These are phyloP conservation scores for Eristalis intricaria DNA, from an alignment of 2,888 invertebrate species.

Conservation along the genomic window DNA sequence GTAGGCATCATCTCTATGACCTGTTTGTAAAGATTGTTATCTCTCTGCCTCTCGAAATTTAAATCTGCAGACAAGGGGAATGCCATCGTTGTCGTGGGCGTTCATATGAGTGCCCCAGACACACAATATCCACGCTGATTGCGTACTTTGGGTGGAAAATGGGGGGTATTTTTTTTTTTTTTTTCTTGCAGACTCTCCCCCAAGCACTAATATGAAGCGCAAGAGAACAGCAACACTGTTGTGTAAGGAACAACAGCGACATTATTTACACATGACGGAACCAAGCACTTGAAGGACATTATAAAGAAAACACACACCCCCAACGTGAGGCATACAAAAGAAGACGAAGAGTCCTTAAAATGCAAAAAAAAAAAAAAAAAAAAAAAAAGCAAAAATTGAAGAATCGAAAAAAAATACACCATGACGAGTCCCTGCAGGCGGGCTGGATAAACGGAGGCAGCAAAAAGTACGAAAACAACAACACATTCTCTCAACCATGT, in stretches of 20 bases:
- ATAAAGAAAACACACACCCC: conserved; percentile 73
- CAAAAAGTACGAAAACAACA: neutral
- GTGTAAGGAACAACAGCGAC: conserved; percentile 65
- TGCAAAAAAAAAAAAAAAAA: conserved; percentile 49
- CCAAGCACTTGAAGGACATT: conserved; percentile 74
- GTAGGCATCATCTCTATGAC: conserved; percentile 42
- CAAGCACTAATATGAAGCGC: conserved; percentile 18
- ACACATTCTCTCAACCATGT: neutral
- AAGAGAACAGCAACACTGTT: conserved; percentile 49
- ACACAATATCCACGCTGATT: conserved; percentile 62
- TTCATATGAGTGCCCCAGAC: conserved; percentile 56
- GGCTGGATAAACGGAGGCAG: conserved; percentile 43
- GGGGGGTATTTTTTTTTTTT: neutral
- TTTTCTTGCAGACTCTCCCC: neutral
- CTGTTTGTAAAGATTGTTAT: conserved; percentile 59
- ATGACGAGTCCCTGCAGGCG: conserved; percentile 55
- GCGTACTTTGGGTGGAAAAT: conserved; percentile 23
- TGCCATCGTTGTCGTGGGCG: conserved; percentile 33
- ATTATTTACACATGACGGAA: conserved; percentile 74
- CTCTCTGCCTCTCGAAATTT: conserved; percentile 43
- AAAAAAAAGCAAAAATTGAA: conserved; percentile 21
- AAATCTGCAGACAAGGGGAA: conserved; percentile 42
- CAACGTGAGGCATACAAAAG: conserved; percentile 56
- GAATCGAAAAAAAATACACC: conserved; percentile 25
- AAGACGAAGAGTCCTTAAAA: conserved; percentile 65